Base-by-base conservation (phyloP, 2,113 vertebrate genomes). In the Oxyura jamaicensis region DNA sequence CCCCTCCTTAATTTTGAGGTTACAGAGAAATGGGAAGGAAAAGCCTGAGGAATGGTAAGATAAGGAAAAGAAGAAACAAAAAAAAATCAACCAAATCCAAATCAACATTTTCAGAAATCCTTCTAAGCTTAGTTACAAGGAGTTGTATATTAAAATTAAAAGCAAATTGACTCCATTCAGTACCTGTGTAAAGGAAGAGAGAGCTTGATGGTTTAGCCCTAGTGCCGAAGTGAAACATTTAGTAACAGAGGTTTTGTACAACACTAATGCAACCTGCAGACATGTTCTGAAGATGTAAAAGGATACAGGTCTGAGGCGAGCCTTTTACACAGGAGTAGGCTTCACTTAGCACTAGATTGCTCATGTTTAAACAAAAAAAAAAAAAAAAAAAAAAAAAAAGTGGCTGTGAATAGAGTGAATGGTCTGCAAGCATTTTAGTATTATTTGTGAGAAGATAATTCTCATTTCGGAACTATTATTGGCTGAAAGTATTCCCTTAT, bases 401-500 rank as follows among this genome's bases (percentile, higher is more conserved):
- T 29, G 66, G 52, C 83, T 92, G 44, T 93, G 83, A 93, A 81
- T 23, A 73, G 55, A 77, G 22, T 42, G 63, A 95, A 85, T 29
- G 53, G 66, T 62, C 90, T 93, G 69, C 39, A 95, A 95, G 63
- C 65, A 68, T 86, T 96, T 95, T 62, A 94, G 60, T 48, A 20
- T 36, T 88, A 81, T 78, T 90, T 72, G 76, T 88, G 79, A 88
- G 85, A 86, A 88, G 83, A 95, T 78, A 86, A 94, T 92, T 95
- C 94, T 94, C 68, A 92, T 95, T 96, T 95, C 75, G 65, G 86
- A 76, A 84, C 77, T 95, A 91, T 91, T 96, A 96, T 60, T 92
- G 91, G 92, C 73, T 95, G 66, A 77, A 73, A 96, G 91, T 93
- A 93, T 95, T 97, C 93, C 94, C 93, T 93, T 91, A 93, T 92